phyloP scores from a whole-genome alignment of 1,140 invertebrate genomes.

The Panulirus ornatus region DNA sequence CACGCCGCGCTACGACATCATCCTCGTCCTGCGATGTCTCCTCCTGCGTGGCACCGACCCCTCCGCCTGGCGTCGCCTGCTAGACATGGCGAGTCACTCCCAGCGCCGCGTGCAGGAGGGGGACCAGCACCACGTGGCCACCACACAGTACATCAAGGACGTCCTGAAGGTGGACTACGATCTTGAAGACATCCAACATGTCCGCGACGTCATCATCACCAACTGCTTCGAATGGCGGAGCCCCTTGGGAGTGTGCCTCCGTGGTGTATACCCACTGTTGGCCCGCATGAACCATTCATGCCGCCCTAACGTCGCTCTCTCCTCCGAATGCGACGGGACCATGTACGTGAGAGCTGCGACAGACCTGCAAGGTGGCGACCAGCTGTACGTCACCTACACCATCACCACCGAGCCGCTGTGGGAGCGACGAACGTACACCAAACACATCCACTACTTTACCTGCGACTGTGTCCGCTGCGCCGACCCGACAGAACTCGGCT shows the following conservation, averaged over 20 bases:
- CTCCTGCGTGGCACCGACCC: constrained; percentile 55
- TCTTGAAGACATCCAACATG: constrained; percentile 46
- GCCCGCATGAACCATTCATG: constrained; percentile 90
- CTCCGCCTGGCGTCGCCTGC: constrained; percentile 53
- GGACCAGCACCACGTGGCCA: constrained; percentile 62
- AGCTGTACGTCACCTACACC: constrained; percentile 87
- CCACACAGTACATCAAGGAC: constrained; percentile 65
- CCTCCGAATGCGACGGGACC: constrained; percentile 85
- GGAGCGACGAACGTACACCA: constrained; percentile 83
- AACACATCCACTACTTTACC: constrained; percentile 86
- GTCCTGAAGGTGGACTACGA: constrained; percentile 48
- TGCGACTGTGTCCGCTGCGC: constrained; percentile 75
- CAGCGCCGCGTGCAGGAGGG: constrained; percentile 70
- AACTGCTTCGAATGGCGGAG: constrained; percentile 64
- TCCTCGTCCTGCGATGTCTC: constrained; percentile 70
- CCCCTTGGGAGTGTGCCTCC: constrained; percentile 76
- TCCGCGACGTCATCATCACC: constrained; percentile 56
- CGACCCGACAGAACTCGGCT: constrained; percentile 74
- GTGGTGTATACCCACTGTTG: constrained; percentile 85
- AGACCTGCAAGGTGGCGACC: constrained; percentile 82
- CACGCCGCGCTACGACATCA: constrained; percentile 71
- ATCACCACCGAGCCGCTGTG: constrained; percentile 87
- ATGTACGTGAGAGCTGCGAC: constrained; percentile 83
- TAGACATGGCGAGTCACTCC: constrained; percentile 67
- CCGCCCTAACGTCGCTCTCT: constrained; percentile 87